Conservation (phyloP, 2,113 vertebrate species). For the Ophthalmolycus amberensis region DNA sequence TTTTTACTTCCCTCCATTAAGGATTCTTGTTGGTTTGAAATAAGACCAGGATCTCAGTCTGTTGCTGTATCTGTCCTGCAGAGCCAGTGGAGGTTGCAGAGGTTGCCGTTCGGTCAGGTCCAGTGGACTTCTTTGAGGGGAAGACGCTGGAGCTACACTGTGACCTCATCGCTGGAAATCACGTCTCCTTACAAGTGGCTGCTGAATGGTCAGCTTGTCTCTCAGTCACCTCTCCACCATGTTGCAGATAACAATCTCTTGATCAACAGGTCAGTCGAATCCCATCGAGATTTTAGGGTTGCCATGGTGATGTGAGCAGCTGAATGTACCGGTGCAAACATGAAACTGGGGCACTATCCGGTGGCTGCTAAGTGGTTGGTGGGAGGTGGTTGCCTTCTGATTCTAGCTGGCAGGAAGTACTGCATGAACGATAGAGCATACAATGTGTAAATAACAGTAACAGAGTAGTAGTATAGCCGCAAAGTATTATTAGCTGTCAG, state of each 20-base stretch:
- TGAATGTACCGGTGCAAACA: not conserved
- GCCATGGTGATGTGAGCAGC: not conserved
- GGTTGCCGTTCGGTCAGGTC: constrained; percentile 16
- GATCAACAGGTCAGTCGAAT: constrained; percentile 48
- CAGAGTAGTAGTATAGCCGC: not conserved
- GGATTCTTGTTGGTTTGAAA: not conserved
- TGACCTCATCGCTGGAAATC: constrained; percentile 42
- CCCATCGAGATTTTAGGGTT: not conserved
- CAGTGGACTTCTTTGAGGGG: constrained; percentile 64
- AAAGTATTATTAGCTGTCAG: no score
- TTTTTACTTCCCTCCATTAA: not conserved
- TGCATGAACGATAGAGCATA: no score
- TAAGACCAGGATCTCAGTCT: not conserved
- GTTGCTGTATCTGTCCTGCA: constrained; percentile 42
- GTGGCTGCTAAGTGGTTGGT: not conserved
- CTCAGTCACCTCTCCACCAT: not conserved
- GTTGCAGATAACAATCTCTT: not conserved
- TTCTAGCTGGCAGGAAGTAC: not conserved
- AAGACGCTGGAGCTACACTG: constrained; percentile 63
- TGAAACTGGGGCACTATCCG: not conserved
- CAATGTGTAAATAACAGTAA: not conserved
- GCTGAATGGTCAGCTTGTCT: constrained; percentile 40
- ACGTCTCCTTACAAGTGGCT: constrained; percentile 77
- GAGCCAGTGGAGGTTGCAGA: constrained; percentile 57
- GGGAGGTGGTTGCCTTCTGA: not conserved